phyloP scores from a whole-genome alignment of 2,113 vertebrate species.

The Equus quagga region DNA sequence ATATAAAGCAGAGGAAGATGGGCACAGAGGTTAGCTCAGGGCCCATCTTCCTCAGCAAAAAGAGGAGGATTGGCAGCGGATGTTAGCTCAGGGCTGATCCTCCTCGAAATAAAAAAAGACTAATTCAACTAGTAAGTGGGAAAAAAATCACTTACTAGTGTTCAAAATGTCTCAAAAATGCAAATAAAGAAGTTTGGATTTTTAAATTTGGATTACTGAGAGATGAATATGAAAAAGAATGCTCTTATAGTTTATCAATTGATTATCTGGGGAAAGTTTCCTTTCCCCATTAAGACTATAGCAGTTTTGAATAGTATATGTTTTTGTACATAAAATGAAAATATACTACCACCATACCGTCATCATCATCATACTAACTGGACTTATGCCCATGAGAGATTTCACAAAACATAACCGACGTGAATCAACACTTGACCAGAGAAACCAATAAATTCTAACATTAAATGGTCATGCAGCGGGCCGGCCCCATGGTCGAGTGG shows the following conservation, averaged over 20 bases:
- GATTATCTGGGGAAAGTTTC: neutral
- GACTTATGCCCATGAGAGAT: conserved; percentile 58
- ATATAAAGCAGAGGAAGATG: too few species aligned
- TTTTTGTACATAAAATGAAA: neutral
- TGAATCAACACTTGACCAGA: conserved; percentile 69
- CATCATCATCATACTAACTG: neutral
- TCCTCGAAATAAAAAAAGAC: too few species aligned
- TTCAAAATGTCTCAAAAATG: conserved; percentile 16
- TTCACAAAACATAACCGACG: conserved; percentile 72
- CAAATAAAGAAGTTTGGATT: neutral
- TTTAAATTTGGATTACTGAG: neutral
- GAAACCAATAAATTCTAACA: conserved; percentile 26
- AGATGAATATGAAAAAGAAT: neutral
- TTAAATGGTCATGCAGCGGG: too few species aligned
- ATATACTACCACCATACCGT: neutral
- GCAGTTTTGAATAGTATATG: neutral
- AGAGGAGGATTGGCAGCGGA: too few species aligned
- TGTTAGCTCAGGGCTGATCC: too few species aligned
- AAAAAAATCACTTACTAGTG: neutral
- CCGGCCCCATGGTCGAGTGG: too few species aligned
- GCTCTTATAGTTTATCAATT: neutral
- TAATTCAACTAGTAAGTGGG: neutral
- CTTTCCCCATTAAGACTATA: neutral
- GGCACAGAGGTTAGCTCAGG: too few species aligned
- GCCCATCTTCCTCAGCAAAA: too few species aligned